Percentiles rank a stretch among this genome's conserved stretches.
These are phyloP conservation scores for Chelmon rostratus DNA, from an alignment of 2,797 vertebrate genomes.

Conservation along the genomic window DNA sequence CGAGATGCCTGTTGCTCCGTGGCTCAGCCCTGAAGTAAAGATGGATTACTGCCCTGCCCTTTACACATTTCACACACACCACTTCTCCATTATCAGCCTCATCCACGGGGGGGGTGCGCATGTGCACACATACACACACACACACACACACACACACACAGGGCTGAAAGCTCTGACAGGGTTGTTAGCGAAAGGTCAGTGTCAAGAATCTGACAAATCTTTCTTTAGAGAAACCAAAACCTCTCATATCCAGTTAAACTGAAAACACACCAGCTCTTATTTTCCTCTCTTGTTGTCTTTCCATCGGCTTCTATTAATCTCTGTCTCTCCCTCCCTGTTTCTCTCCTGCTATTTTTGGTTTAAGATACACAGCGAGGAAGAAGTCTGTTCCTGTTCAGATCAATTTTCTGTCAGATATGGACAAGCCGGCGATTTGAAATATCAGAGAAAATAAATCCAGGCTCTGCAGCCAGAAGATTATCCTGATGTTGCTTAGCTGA, in stretches of 20 bases:
- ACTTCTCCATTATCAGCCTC: slow-evolving; percentile 78
- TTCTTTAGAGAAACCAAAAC: slow-evolving; percentile 58
- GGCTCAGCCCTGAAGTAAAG: slow-evolving; percentile 77
- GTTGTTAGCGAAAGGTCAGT: slow-evolving; percentile 82
- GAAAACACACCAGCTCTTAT: slow-evolving; percentile 43
- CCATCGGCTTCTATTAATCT: slow-evolving; percentile 31
- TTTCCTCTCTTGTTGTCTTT: slow-evolving; percentile 47
- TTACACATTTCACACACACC: slow-evolving; percentile 79
- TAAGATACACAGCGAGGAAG: slow-evolving; percentile 26
- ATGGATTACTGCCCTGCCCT: slow-evolving; percentile 83
- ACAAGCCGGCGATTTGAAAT: slow-evolving; percentile 48
- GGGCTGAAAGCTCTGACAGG: slow-evolving; percentile 72
- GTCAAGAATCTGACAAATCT: slow-evolving; percentile 78
- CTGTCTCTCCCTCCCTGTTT: slow-evolving; percentile 7
- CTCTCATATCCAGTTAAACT: slow-evolving; percentile 65
- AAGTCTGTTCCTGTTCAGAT: slow-evolving; percentile 39
- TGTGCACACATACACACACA: slow-evolving; percentile 29
- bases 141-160: slow-evolving; percentile 30
- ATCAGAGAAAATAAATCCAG: slow-evolving; percentile 41
- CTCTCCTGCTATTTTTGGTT: slow-evolving; percentile 18
- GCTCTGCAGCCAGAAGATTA: slow-evolving; percentile 43
- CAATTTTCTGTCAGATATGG: slow-evolving; percentile 50
- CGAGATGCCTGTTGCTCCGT: slow-evolving; percentile 76
- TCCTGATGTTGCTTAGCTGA: slow-evolving; percentile 27
- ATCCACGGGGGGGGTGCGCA: slow-evolving; percentile 48